Conservation (phyloP, 2,113 vertebrate species). For the Uria lomvia region DNA sequence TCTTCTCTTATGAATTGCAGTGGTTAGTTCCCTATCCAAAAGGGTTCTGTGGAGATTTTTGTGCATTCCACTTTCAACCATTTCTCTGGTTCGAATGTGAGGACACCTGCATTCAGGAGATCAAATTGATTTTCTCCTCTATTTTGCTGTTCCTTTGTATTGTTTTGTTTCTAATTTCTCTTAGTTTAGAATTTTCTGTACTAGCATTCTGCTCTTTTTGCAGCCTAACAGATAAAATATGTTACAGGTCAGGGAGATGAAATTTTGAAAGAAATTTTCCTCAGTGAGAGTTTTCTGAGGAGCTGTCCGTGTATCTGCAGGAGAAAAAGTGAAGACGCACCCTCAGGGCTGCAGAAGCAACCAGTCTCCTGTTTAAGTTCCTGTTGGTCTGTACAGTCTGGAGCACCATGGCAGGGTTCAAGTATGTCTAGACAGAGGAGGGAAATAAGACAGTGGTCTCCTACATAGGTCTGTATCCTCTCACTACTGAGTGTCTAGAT, state of each 20-base stretch:
- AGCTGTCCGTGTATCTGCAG: not conserved
- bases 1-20: not conserved
- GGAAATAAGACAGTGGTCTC: not conserved
- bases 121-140: not conserved
- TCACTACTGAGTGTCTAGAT: not conserved
- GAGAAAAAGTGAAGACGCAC: not conserved
- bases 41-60: not conserved
- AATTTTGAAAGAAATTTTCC: not conserved
- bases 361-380: not conserved
- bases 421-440: not conserved
- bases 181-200: not conserved
- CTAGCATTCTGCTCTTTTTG: not conserved
- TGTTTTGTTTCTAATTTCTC: not conserved
- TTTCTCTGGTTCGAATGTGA: not conserved
- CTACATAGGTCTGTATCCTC: not conserved
- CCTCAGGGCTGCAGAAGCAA: not conserved
- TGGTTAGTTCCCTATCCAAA: not conserved
- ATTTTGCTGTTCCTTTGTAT: not conserved
- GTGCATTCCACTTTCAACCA: not conserved
- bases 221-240: not conserved
- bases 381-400: not conserved
- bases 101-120: not conserved
- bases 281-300: not conserved
- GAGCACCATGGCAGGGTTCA: not conserved
- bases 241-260: not conserved